phyloP scores from a whole-genome alignment of 2,113 vertebrate genomes.

The Phyllostomus hastatus region DNA sequence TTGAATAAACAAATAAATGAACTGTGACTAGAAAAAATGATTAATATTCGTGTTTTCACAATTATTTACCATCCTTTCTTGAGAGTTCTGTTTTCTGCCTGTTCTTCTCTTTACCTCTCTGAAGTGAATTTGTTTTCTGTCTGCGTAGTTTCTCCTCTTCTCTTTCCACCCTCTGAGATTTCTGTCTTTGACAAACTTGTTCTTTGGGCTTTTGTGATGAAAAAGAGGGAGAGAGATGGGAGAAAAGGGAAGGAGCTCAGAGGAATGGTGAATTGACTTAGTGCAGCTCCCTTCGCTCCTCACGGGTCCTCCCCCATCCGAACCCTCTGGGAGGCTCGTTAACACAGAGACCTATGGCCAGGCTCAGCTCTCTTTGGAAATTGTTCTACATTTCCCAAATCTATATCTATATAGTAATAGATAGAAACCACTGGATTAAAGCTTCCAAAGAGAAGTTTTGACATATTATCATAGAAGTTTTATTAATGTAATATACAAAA shows the following conservation, averaged over 20 bases:
- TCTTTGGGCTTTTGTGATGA: neutral
- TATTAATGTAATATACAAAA: neutral
- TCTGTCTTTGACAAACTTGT: neutral
- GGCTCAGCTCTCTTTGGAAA: neutral
- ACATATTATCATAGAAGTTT: neutral
- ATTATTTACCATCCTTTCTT: neutral
- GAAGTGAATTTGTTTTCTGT: neutral
- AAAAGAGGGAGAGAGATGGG: neutral
- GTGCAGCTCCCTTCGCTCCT: neutral
- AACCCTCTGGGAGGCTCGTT: neutral
- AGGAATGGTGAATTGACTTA: neutral
- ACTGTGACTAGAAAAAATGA: neutral
- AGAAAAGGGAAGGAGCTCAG: neutral
- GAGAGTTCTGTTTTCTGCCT: neutral
- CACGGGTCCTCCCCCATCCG: too few relatives aligned
- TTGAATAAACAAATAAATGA: neutral
- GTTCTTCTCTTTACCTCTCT: neutral
- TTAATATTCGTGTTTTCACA: neutral
- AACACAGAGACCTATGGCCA: neutral
- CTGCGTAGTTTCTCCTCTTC: neutral
- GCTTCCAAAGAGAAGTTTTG: too few relatives aligned
- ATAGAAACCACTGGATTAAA: neutral
- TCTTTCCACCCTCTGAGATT: neutral
- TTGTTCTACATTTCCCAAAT: neutral
- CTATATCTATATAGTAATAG: neutral